Base-by-base conservation (phyloP, 1,140 invertebrate species). In the Glossosoma conforme region DNA sequence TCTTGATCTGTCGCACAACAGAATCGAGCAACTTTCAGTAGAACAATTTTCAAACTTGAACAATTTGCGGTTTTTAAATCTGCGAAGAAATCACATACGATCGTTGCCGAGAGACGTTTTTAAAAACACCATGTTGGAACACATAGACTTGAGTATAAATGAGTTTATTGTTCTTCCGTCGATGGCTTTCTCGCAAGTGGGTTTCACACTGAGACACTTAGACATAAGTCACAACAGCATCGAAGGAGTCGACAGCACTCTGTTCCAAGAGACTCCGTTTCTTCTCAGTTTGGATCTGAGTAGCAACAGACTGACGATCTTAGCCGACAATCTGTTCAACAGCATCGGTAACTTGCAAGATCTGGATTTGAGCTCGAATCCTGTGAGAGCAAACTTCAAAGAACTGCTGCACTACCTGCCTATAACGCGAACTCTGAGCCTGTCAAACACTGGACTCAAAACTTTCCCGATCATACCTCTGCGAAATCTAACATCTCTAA, bases 321-420 rank as follows among this genome's bases (percentile, higher is more conserved):
- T 94, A 28, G 88, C 90, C 1, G 91, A 94, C 65, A 92, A 91
- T 64, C 89, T 90, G 2, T 93, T 95, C 66, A 85, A 85, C 1
- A 86, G 87, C 56, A 73, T 93, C 5, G 83, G 81, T 15, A 84
- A 82, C 54, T 73, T 95, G 19, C 78, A 89, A 35, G 81, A 79
- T 54, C 68, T 94, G 46, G 87, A 93, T 66, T 70, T 95, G 2
- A 87, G 87, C 24, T 80, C 79, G 42, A 95, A 94, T 67, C 74
- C 78, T n/a, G 71, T 79, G 51, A 81, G 88, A 55, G 87, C 89
- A 30, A 93, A 93, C 68, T 89, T 91, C 61, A 90, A 91, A 60
- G 89, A 93, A 66, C 75, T 93, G n/a, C 90, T 92, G 60, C 86
- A 91, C 62, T 90, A 91, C 66, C 78, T 90, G 11, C 89, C 87